Evolutionary conservation across 2,888 invertebrate genomes (phyloP), one percentile per base, ranked within the genome.

Genomic region (Dioctria rufipes): DNA sequence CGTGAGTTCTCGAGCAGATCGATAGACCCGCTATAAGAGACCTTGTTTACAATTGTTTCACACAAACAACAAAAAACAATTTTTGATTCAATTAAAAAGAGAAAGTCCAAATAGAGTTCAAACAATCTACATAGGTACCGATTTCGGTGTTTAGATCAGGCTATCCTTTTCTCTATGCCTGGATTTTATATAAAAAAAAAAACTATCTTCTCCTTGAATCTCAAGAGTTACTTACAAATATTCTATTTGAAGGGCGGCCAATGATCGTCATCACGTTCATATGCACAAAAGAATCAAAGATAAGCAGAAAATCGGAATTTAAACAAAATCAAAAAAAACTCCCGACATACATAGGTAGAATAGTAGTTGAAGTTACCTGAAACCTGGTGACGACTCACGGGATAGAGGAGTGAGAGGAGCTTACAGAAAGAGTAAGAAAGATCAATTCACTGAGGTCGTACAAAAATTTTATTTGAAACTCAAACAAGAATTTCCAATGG

Each of bases 401-500:
- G 25, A 25, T 0, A 25, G 25, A 25, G 25, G 25, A 25, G 25
- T 25, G 25, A 25, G 25, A 25, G 25, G 25, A 25, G 25, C 39
- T 6, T 39, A 40, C 63, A 40, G 63, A 40, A 63, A 37, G 63
- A 37, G 39, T 63, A 3, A 25, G 69, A 25, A 51, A 42, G 9
- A 63, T 37, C 46, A 37, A 77, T 63, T 60, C 60, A 75, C 63
- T 42, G 77, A 77, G 77, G 63, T 77, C 77, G 77, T 49, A 63
- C 46, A 63, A 77, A 40, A 9, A 75, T 25, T 25, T 77, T 42
- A 77, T 63, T 77, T 77, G 77, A 77, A 77, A 77, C 49, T 63
- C 63, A 63, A 77, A 71, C 71, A 78, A 78, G 78, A 78, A 78
- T 78, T 66, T 78, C 58, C 67, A 25, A 67, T 78, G 78, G 78